Conservation (phyloP, 92 coral and sea anemone species). For the Porites lobata region DNA sequence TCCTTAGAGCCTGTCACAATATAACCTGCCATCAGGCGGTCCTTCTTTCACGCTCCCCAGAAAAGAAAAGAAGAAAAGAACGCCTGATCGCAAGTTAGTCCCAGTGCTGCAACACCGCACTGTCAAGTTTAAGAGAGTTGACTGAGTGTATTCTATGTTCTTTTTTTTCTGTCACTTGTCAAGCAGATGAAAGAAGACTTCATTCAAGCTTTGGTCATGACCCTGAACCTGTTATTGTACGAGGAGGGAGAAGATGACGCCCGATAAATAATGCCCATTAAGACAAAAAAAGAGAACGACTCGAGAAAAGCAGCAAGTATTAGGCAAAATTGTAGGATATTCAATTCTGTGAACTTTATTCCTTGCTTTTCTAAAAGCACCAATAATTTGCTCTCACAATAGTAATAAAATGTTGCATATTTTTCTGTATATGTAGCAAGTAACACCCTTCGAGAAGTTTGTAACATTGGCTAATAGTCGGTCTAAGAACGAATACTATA, state of each 20-base stretch:
- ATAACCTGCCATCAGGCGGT: too few relatives aligned
- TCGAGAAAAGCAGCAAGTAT: too few relatives aligned
- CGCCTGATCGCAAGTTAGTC: too few relatives aligned
- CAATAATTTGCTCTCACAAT: neutral
- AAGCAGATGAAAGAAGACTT: slow-evolving; percentile 57
- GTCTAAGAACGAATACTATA: too few relatives aligned
- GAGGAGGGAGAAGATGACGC: slow-evolving; percentile 80
- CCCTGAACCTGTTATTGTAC: slow-evolving; percentile 78
- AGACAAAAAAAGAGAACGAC: neutral
- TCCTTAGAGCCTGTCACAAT: too few relatives aligned
- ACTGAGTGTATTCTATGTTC: neutral
- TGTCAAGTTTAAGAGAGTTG: neutral
- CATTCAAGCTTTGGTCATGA: slow-evolving; percentile 63
- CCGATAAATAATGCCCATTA: neutral
- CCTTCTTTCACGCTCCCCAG: too few relatives aligned
- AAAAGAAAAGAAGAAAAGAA: too few relatives aligned
- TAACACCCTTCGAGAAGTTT: too few relatives aligned
- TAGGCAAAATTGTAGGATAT: neutral
- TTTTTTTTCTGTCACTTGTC: neutral
- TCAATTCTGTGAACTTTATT: neutral
- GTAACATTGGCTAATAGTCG: too few relatives aligned
- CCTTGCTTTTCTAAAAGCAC: neutral
- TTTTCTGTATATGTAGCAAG: too few relatives aligned
- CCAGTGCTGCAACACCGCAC: too few relatives aligned
- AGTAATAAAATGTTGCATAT: too few relatives aligned